Conservation (phyloP, 2,113 vertebrate species). For the Triplophysa tibetana region DNA sequence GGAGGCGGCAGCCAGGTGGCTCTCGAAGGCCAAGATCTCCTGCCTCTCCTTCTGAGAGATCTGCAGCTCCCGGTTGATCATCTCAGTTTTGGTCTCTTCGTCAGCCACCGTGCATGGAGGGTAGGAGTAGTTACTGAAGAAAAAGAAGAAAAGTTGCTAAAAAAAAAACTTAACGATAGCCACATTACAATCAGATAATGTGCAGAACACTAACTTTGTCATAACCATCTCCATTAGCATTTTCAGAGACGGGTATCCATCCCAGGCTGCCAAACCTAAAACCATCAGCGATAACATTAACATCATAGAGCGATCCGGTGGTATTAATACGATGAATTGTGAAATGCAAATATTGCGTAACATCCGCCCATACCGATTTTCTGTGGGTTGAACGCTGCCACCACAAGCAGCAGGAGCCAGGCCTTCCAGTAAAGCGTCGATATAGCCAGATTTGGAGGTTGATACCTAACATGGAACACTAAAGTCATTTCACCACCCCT, state of each 20-base stretch:
- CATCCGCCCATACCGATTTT: constrained; percentile 84
- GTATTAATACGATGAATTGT: neutral
- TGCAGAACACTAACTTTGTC: constrained; percentile 84
- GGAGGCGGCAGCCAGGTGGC: constrained; percentile 93
- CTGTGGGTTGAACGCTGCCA: constrained; percentile 95
- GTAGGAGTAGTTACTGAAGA: constrained; percentile 89
- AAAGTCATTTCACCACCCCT: neutral
- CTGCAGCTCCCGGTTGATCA: constrained; percentile 93
- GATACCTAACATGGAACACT: constrained; percentile 78
- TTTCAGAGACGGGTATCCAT: constrained; percentile 94
- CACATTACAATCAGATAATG: neutral
- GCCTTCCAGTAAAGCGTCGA: constrained; percentile 98
- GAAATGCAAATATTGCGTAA: neutral
- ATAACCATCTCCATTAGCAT: constrained; percentile 99
- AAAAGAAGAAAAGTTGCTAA: neutral
- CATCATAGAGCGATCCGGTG: neutral
- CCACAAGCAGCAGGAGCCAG: constrained; percentile 93
- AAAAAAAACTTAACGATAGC: neutral
- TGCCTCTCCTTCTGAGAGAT: constrained; percentile 94
- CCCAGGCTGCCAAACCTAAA: constrained; percentile 92
- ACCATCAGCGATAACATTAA: neutral
- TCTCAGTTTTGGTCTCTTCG: constrained; percentile 92
- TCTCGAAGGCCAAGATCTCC: constrained; percentile 96
- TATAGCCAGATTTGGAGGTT: constrained; percentile 94
- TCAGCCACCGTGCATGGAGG: constrained; percentile 94